These are phyloP conservation scores for Polypterus bichir DNA, from an alignment of 2,113 vertebrate genomes.

Conservation along the genomic window DNA sequence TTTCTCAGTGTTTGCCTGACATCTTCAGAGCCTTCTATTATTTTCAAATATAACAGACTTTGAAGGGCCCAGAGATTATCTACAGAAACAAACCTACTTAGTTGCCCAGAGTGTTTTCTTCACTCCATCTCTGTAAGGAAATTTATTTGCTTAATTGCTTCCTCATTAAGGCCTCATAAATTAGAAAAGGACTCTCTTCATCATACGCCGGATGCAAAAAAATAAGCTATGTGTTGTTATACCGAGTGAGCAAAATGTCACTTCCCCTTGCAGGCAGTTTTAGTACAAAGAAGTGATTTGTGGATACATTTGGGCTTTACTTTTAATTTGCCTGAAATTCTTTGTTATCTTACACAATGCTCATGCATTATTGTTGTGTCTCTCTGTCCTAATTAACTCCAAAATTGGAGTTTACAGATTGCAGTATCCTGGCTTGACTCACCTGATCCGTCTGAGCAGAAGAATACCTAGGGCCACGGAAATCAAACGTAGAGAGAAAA, in stretches of 20 bases:
- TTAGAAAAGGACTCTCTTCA: conserved; percentile 21
- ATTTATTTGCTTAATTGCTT: conserved; percentile 31
- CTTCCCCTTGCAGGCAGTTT: conserved; percentile 23
- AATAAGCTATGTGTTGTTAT: conserved; percentile 20
- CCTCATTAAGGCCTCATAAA: conserved; percentile 31
- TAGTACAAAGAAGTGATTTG: not conserved
- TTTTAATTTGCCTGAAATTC: too few species aligned
- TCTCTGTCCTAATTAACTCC: too few species aligned
- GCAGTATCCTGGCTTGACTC: too few species aligned
- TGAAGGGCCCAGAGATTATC: conserved; percentile 25
- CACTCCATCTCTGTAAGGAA: conserved; percentile 23
- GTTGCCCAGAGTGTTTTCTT: conserved; percentile 23
- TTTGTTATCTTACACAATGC: too few species aligned
- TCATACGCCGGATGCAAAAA: conserved; percentile 20
- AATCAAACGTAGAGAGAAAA: too few species aligned
- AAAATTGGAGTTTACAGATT: too few species aligned
- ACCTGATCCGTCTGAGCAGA: too few species aligned
- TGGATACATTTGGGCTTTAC: conserved; percentile 5
- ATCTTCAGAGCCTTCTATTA: too few species aligned
- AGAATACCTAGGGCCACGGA: too few species aligned
- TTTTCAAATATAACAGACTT: too few species aligned
- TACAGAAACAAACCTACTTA: conserved; percentile 51
- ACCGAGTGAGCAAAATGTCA: conserved; percentile 14
- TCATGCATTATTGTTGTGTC: too few species aligned
- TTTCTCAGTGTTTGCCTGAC: too few species aligned